A percentile compares a stretch with the other conserved stretches of the same genome.
Conservation (phyloP, 2,113 vertebrate species). For the Formicarius rufipectus region DNA sequence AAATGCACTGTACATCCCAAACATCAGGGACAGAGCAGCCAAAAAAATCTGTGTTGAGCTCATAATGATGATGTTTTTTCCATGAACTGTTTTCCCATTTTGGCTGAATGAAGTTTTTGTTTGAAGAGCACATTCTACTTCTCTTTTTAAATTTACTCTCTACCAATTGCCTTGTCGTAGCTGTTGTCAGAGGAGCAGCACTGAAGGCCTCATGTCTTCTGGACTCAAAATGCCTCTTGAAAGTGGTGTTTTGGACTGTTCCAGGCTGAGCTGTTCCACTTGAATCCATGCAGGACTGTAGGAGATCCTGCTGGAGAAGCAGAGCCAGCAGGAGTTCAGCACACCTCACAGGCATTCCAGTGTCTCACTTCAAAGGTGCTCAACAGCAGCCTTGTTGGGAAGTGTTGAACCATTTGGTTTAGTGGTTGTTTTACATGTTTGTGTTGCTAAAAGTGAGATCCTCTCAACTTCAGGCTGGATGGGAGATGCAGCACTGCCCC, state of each 20-base stretch:
- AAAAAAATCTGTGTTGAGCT: neutral
- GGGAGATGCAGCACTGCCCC: neutral
- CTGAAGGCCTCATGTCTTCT: neutral
- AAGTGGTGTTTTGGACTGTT: neutral
- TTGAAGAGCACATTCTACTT: neutral
- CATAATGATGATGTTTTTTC: conserved; percentile 24
- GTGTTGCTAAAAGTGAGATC: neutral
- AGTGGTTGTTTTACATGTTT: neutral
- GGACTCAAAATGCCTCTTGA: neutral
- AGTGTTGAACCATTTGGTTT: conserved; percentile 1
- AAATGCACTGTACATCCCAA: neutral
- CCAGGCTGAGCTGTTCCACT: neutral
- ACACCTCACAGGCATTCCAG: conserved; percentile 21
- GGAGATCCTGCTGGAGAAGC: neutral
- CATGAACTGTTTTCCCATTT: neutral
- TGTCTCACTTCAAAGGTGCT: conserved; percentile 41
- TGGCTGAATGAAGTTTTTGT: conserved; percentile 16
- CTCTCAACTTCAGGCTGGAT: neutral
- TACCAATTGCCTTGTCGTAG: neutral
- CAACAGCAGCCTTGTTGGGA: conserved; percentile 17
- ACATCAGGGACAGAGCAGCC: neutral
- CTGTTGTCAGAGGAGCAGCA: neutral
- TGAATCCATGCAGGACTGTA: neutral
- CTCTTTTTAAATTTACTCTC: neutral
- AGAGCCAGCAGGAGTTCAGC: neutral